phyloP scores from a whole-genome alignment of 2,888 invertebrate species.

The Tipula unca region DNA sequence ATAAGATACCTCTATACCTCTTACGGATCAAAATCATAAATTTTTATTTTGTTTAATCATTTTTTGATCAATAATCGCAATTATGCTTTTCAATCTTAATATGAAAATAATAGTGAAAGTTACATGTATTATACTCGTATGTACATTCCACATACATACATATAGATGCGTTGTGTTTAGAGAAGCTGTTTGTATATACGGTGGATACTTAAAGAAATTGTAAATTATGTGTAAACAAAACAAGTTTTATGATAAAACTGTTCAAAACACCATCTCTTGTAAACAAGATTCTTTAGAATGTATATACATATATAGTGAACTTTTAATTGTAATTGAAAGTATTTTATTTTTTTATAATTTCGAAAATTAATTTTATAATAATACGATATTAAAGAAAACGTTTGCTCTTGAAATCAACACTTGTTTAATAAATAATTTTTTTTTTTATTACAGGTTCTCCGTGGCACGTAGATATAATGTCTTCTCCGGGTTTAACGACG shows the following conservation, averaged over 20 bases:
- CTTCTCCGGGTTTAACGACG: slow-evolving; percentile 64
- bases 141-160: not conserved
- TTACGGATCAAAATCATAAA: not conserved
- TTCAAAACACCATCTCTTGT: not conserved
- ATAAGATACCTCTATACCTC: not conserved
- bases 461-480: slow-evolving; percentile 89
- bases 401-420: not conserved
- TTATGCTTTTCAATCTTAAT: not conserved
- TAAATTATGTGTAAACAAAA: not conserved
- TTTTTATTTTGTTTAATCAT: not conserved
- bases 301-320: not conserved
- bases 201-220: not conserved
- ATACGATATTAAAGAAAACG: not conserved
- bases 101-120: not conserved
- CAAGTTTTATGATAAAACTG: not conserved
- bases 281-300: not conserved
- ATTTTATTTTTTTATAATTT: not conserved
- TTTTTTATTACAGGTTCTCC: slow-evolving; percentile 66
- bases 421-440: not conserved
- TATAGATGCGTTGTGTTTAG: not conserved
- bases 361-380: not conserved
- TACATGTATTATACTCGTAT: too few relatives aligned
- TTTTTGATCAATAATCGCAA: not conserved
- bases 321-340: not conserved
- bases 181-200: not conserved